Evolutionary conservation across 2,888 invertebrate genomes (phyloP).

Genomic region (Drosophila peninsularis): DNA sequence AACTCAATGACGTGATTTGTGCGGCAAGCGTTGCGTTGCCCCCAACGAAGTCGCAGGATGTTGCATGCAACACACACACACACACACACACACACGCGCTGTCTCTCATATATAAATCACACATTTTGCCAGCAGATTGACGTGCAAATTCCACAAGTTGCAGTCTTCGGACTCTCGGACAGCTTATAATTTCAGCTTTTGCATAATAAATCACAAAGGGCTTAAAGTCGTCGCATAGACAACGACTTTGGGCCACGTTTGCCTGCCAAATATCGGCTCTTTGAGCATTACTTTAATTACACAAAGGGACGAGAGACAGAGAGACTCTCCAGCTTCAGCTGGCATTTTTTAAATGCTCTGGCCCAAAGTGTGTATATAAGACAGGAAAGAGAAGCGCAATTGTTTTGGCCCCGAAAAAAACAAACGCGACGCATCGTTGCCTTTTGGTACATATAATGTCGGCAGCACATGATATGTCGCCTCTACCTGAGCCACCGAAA

Average conservation of each 20-base stretch:
- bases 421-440: conserved; percentile 58
- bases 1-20: conserved; percentile 81
- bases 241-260: conserved; percentile 38
- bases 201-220: conserved; percentile 81
- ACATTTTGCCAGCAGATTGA: conserved; percentile 69
- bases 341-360: conserved; percentile 74
- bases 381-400: conserved; percentile 33
- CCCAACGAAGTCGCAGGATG: conserved; percentile 72
- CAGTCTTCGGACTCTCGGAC: conserved; percentile 12
- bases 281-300: conserved; percentile 73
- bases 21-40: conserved; percentile 47
- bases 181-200: conserved; percentile 65
- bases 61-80: conserved; percentile 14
- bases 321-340: conserved; percentile 4
- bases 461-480: conserved; percentile 81
- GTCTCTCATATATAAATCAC: conserved; percentile 75
- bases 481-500: conserved; percentile 60
- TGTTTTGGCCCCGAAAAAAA: conserved; percentile 31
- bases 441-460: conserved; percentile 61
- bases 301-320: conserved; percentile 40
- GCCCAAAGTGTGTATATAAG: conserved; percentile 18
- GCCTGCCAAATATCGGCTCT: conserved; percentile 42
- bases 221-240: conserved; percentile 49
- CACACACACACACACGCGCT: conserved; percentile 9
- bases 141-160: conserved; percentile 69